Percentiles rank a stretch among this genome's conserved stretches.
phyloP scores from a whole-genome alignment of 2,888 invertebrate genomes.

The Hirtodrosophila cameraria region DNA sequence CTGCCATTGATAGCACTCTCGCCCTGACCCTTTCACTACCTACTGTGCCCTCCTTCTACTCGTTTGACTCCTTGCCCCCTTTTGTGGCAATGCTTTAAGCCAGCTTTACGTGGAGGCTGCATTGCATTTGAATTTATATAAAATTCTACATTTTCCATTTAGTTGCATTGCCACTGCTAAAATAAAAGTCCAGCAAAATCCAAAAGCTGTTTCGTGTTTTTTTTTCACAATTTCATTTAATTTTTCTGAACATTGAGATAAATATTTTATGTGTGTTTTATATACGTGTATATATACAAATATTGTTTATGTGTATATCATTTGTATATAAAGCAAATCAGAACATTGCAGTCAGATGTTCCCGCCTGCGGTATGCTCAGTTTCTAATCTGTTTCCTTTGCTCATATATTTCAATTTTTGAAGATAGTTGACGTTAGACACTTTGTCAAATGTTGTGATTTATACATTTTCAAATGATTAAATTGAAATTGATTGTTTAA shows the following conservation, averaged over 20 bases:
- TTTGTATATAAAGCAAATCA: neutral
- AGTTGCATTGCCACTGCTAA: slow-evolving; percentile 46
- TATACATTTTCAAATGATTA: too few relatives aligned
- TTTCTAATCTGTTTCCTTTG: too few relatives aligned
- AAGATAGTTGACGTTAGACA: too few relatives aligned
- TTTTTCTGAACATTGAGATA: slow-evolving; percentile 8
- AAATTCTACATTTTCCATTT: slow-evolving; percentile 73
- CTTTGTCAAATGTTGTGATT: too few relatives aligned
- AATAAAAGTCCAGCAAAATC: slow-evolving; percentile 26
- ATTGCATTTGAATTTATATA: slow-evolving; percentile 71
- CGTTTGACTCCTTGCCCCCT: neutral
- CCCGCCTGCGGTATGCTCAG: too few relatives aligned
- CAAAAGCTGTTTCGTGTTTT: slow-evolving; percentile 21
- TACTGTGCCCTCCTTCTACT: neutral
- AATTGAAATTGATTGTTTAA: too few relatives aligned
- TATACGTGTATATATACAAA: slow-evolving; percentile 1
- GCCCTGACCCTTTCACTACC: slow-evolving; percentile 24
- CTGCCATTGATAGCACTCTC: slow-evolving; percentile 67
- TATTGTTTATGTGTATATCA: slow-evolving; percentile 1
- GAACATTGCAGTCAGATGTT: too few relatives aligned
- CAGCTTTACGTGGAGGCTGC: slow-evolving; percentile 59
- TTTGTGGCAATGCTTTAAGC: slow-evolving; percentile 58
- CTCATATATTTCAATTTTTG: too few relatives aligned
- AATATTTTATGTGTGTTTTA: slow-evolving; percentile 1
- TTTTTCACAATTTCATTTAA: slow-evolving; percentile 42